Percentiles rank a stretch among this genome's conserved stretches.
These are phyloP conservation scores for Zapus hudsonius DNA, from an alignment of 2,113 vertebrate species.

Conservation along the genomic window DNA sequence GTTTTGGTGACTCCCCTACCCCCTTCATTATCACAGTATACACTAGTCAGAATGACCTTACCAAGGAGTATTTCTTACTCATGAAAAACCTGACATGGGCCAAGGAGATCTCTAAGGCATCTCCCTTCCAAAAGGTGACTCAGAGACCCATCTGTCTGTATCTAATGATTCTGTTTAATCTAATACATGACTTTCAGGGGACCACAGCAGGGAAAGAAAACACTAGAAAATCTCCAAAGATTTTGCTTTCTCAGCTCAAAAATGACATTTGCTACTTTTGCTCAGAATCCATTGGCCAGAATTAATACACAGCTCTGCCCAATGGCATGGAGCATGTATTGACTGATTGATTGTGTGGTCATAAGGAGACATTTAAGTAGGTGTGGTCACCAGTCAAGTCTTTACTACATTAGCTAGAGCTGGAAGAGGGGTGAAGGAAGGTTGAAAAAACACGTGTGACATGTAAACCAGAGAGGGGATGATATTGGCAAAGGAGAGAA, in stretches of 20 bases:
- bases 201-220: background rate
- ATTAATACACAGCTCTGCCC: background rate
- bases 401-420: background rate
- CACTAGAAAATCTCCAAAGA: background rate
- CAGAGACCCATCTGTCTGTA: background rate
- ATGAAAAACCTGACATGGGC: background rate
- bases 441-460: too few relatives aligned
- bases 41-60: background rate
- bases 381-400: background rate
- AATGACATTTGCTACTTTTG: background rate
- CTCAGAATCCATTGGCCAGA: background rate
- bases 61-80: slow-evolving; percentile 17
- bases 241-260: slow-evolving; percentile 45
- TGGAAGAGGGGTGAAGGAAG: background rate
- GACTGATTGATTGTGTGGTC: background rate
- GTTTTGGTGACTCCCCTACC: background rate
- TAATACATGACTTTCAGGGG: background rate
- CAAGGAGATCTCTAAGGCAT: background rate
- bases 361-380: background rate
- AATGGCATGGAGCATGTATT: background rate
- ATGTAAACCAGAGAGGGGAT: too few relatives aligned
- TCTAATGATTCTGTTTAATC: slow-evolving; percentile 4
- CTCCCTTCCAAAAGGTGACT: background rate
- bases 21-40: background rate
- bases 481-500: too few relatives aligned